Evolutionary conservation across 2,888 invertebrate species (phyloP), one percentile per base, ranked within the genome.

Genomic region (Glaucopsyche alexis): DNA sequence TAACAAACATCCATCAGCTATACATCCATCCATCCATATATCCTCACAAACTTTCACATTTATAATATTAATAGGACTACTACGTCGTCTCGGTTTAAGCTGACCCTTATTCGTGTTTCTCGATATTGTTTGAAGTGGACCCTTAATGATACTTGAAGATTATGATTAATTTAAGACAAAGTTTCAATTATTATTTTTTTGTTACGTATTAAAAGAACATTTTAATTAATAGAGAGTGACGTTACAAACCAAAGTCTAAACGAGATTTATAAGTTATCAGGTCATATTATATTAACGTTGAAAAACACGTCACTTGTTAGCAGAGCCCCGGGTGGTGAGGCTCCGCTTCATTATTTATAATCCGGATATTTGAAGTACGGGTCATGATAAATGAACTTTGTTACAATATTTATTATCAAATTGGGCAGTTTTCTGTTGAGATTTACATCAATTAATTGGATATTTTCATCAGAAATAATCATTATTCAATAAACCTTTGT

Each of bases 361-460:
- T 42, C 66, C 66, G 45, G 45, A 67, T 67, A 67, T 42, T 67
- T 67, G 66, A 67, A 45, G 66, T 16, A 55, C 40, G 66, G 66
- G 19, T 40, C 9, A 16, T 67, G 45, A 67, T 67, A 42, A 67
- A 67, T 67, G 45, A 45, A 42, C 45, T 16, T 16, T 40, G 7
- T 65, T 65, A 19, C 55, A n/a, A 65, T 38, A 64, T 42, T 45
- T 42, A 42, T 19, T 45, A 42, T 16, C 16, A 67, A 40, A 64
- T 64, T 29, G 5, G 16, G 8, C 29, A n/a, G 16, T 14, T 67
- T 40, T 16, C 16, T 67, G 16, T 16, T 19, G n/a, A 11, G 66
- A 67, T 42, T 42, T 19, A n/a, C n/a, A 67, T 45, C n/a, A 67
- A 67, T 67, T 67, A 67, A 67, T n/a, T 67, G 66, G 40, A 65